phyloP scores from a whole-genome alignment of 2,888 invertebrate species.

The Agrilus cyanescens region DNA sequence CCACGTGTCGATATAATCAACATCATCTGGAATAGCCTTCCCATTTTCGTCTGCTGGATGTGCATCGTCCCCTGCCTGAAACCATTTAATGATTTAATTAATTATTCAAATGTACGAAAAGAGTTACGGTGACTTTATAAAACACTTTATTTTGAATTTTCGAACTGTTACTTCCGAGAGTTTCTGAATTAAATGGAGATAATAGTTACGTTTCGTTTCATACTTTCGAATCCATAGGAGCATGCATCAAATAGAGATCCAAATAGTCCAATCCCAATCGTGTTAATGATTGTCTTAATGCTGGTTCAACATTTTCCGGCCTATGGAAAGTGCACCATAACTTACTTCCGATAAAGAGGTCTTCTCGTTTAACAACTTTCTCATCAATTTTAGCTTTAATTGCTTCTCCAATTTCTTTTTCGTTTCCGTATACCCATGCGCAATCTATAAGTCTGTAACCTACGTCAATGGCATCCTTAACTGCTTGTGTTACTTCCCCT shows the following conservation, averaged over 20 bases:
- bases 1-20: slow-evolving; percentile 68
- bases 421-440: slow-evolving; percentile 51
- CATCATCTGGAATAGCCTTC: slow-evolving; percentile 26
- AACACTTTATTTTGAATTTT: too few species aligned
- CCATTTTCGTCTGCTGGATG: too few species aligned
- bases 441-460: slow-evolving; percentile 65
- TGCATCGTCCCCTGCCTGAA: too few species aligned
- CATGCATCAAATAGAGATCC: slow-evolving; percentile 76
- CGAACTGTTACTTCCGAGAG: too few species aligned
- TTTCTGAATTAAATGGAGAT: too few species aligned
- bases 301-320: slow-evolving; percentile 58
- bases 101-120: too few species aligned
- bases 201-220: too few species aligned
- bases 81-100: too few species aligned
- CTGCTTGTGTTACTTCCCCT: slow-evolving; percentile 42
- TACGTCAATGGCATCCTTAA: slow-evolving; percentile 53
- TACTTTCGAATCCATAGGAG: too few species aligned
- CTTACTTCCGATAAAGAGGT: slow-evolving; percentile 57
- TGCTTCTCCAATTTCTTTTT: slow-evolving; percentile 53
- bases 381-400: slow-evolving; percentile 48
- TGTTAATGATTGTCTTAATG: slow-evolving; percentile 50
- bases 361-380: slow-evolving; percentile 52
- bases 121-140: too few species aligned
- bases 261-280: slow-evolving; percentile 64
- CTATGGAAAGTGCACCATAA: slow-evolving; percentile 69